Evolutionary conservation across 2,113 vertebrate species (phyloP), one percentile per base, ranked within the genome.

Genomic region (Oncorhynchus mykiss): DNA sequence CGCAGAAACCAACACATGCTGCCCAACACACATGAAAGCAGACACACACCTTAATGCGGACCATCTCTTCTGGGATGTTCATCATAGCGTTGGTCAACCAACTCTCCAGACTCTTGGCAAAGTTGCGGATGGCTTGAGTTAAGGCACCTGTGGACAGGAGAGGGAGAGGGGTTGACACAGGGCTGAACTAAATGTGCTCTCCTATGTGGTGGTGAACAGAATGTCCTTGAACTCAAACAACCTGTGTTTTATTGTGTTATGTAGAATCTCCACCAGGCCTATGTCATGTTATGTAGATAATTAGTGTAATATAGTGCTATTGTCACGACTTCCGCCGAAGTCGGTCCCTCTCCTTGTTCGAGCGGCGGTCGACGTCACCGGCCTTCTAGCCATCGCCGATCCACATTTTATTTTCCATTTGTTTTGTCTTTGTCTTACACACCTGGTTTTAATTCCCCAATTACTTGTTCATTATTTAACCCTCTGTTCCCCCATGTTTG

Each of bases 81-180:
- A 97, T 95, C 96, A 97, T 96, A 85, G 96, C 96, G 1, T 96
- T 96, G 31, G 95, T 96, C 85, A 98, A 89, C 96, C 96, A 98
- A 90, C 95, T 96, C 88, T 98, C 96, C 87, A 98, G 92, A 86
- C 96, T 97, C 91, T 98, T 98, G 90, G 96, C 96, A 91, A 97
- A 97, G 88, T 98, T 98, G 74, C 96, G 94, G 84, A 97, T 97
- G 76, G 96, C 96, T 95, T 97, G 96, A 78, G 96, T 97, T 95
- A 97, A 96, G 95, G 96, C 96, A 97, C 96, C 96, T 97, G 75
- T 24, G 12, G 25, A 22, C 45, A 71, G 34, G n/a, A 64, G 18
- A 20, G 29, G 22, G n/a, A 64, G 18, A 20, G 29, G 8, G 16
- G 54, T n/a, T 64, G 31, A 67, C 27, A 72, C 2, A 80, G 48